Base-by-base conservation (phyloP, 2,797 vertebrate species). In the Corythornis leucogaster region DNA sequence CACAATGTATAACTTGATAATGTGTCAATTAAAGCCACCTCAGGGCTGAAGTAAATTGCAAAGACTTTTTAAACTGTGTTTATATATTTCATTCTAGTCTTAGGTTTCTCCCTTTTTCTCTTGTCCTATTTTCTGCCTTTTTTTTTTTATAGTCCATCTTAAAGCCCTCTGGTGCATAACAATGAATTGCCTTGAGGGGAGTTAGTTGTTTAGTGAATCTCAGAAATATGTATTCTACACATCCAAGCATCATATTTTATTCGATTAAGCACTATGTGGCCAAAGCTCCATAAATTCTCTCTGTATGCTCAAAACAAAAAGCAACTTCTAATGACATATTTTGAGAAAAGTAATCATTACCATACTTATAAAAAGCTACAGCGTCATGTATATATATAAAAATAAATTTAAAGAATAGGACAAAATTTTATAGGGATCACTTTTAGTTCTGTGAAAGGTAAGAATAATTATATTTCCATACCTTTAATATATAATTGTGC, bases 1-100 rank as follows among this genome's bases (percentile, higher is more conserved):
- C 85, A 95, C 75, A 85, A 75, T 92, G 83, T 95, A 87, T 92
- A 95, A 95, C 87, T 96, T 92, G 89, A 74, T 97, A 96, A 93
- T 93, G 59, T 92, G 94, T 94, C 96, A 96, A 93, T 97, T 96
- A 96, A 95, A 93, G 93, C 81, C 33, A 90, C 95, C 92, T 90
- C 69, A 82, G 78, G 92, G 83, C 86, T 94, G 62, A 70, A 78
- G 59, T 90, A 96, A 95, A 96, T 96, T 94, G 83, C 90, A 93
- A 79, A 95, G 75, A 58, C 83, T 94, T 96, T 96, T 84, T 96
- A 96, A 96, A 76, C 74, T 93, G 92, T 95, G 89, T 94, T 94
- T 96, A 96, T 31, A 38, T 87, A 95, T 97, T 92, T 93, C 90
- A 64, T 93, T 76, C 71, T 73, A 85, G 79, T 93, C 69, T 93